Evolutionary conservation across 2,888 invertebrate species (phyloP).

Genomic region (Cryptus armator): DNA sequence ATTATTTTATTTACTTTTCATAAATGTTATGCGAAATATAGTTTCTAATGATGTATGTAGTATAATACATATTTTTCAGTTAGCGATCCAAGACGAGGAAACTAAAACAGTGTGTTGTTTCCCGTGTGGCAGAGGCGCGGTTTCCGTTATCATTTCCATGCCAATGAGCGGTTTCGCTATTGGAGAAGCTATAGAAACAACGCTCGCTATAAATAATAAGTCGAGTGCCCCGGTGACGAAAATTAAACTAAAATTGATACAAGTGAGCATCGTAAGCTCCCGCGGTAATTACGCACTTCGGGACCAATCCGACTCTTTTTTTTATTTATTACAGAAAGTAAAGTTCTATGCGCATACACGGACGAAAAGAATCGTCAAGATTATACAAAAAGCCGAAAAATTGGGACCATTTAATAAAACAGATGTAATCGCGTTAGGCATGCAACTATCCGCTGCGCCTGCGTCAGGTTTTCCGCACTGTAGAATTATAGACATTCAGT

Average conservation of each 20-base stretch:
- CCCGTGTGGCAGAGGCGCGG: slow-evolving; percentile 73
- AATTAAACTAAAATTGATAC: slow-evolving; percentile 42
- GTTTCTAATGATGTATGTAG: too few species aligned
- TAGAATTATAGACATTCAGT: slow-evolving; percentile 75
- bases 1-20: not conserved
- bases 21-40: too few species aligned
- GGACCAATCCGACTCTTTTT: too few species aligned
- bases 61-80: not conserved
- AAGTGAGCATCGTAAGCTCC: slow-evolving; percentile 9
- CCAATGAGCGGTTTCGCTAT: slow-evolving; percentile 73
- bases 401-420: not conserved
- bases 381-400: not conserved
- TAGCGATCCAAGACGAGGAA: slow-evolving; percentile 62
- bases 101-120: slow-evolving; percentile 70
- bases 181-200: slow-evolving; percentile 73
- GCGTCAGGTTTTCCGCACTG: slow-evolving; percentile 75
- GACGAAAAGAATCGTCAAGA: not conserved
- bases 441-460: slow-evolving; percentile 73
- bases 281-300: too few species aligned
- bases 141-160: slow-evolving; percentile 57
- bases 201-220: slow-evolving; percentile 72
- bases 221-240: slow-evolving; percentile 57
- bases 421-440: not conserved
- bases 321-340: slow-evolving; percentile 19
- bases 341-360: slow-evolving; percentile 21